Evolutionary conservation across 2,888 invertebrate genomes (phyloP).

Genomic region (Rhamnusium bicolor): DNA sequence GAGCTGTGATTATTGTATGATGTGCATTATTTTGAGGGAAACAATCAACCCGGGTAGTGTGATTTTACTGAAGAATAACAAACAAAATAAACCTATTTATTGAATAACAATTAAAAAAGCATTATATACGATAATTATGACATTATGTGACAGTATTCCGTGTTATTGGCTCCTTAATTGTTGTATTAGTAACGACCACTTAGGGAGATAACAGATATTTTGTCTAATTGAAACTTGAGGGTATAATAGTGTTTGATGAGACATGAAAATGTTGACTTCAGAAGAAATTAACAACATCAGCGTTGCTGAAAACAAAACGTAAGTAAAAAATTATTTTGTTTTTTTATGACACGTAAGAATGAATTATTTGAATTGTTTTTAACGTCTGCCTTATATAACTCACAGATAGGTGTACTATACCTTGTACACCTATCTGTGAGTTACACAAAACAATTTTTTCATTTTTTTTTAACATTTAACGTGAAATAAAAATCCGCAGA

Average conservation of each 20-base stretch:
- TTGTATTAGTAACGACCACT: not conserved
- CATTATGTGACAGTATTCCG: not conserved
- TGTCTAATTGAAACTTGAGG: not conserved
- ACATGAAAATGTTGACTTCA: conserved; percentile 55
- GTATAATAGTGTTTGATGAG: conserved; percentile 29
- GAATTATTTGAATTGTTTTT: too few relatives aligned
- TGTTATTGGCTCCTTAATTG: not conserved
- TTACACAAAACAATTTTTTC: too few relatives aligned
- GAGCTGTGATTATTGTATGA: not conserved
- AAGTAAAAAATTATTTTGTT: conserved; percentile 34
- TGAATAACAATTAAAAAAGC: not conserved
- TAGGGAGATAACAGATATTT: not conserved
- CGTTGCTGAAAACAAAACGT: conserved; percentile 54
- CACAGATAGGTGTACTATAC: too few relatives aligned
- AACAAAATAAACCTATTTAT: too few relatives aligned
- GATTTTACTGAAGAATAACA: not conserved
- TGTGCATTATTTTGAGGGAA: conserved; percentile 9
- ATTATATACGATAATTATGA: not conserved
- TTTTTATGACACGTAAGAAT: too few relatives aligned
- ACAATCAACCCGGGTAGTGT: not conserved
- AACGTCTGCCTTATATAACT: too few relatives aligned
- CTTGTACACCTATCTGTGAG: too few relatives aligned
- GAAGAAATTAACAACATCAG: conserved; percentile 49
- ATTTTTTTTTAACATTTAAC: too few relatives aligned
- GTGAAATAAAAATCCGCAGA: too few relatives aligned